phyloP scores from a whole-genome alignment of 2,888 invertebrate species.

The Atrina japonica region DNA sequence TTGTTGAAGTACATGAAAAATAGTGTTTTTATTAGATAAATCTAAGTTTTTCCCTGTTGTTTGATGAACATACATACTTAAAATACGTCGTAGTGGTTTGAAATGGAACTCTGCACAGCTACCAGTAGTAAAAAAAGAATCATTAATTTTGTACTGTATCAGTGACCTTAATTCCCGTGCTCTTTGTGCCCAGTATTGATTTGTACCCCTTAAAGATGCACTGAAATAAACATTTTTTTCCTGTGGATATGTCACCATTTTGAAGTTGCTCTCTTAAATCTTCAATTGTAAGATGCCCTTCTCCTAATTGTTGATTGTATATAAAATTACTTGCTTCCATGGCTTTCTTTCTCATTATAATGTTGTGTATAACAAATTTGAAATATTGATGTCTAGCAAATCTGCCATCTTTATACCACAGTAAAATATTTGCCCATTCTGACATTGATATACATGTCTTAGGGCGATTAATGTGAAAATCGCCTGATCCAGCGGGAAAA shows the following conservation, averaged over 20 bases:
- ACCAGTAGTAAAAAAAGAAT: conserved; percentile 56
- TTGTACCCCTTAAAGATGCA: conserved; percentile 43
- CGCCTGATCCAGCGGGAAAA: conserved; percentile 53
- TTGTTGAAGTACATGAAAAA: conserved; percentile 51
- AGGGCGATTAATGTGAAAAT: conserved; percentile 49
- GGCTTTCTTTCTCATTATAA: conserved; percentile 50
- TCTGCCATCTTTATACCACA: conserved; percentile 45
- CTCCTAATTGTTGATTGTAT: conserved; percentile 53
- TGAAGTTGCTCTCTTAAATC: conserved; percentile 43
- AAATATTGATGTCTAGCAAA: conserved; percentile 41
- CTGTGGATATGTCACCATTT: conserved; percentile 42
- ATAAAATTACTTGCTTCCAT: conserved; percentile 50
- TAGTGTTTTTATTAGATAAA: conserved; percentile 27
- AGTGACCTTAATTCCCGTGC: conserved; percentile 42
- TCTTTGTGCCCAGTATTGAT: conserved; percentile 49
- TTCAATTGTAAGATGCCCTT: conserved; percentile 46
- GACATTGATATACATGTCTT: conserved; percentile 36
- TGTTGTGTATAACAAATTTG: conserved; percentile 41
- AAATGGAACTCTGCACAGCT: conserved; percentile 62
- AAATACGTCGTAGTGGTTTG: conserved; percentile 49
- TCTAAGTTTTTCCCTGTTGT: conserved; percentile 43
- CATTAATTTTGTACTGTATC: conserved; percentile 52
- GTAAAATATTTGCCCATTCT: conserved; percentile 48
- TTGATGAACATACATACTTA: conserved; percentile 43
- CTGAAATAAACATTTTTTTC: conserved; percentile 50